phyloP scores from a whole-genome alignment of 1,140 invertebrate genomes.

The Stenopsyche tienmushanensis region DNA sequence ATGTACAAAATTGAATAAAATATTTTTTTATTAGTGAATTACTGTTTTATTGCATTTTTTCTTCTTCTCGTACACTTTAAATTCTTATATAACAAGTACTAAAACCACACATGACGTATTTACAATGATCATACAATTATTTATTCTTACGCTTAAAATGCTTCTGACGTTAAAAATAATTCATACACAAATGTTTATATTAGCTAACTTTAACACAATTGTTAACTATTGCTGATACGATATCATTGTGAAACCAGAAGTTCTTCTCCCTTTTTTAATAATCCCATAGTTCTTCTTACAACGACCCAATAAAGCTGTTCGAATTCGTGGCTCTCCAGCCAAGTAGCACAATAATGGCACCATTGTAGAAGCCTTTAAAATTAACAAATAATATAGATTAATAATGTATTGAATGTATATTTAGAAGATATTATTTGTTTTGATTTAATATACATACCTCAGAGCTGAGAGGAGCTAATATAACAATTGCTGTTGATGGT shows the following conservation, averaged over 20 bases:
- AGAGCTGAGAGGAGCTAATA: conserved; percentile 51
- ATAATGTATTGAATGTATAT: conserved; percentile 12
- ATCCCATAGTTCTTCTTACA: conserved; percentile 53
- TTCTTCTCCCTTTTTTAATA: conserved; percentile 24
- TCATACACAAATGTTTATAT: no score
- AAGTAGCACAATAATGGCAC: conserved; percentile 55
- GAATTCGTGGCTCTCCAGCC: conserved; percentile 48
- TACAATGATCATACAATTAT: no score
- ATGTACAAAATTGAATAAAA: conserved; percentile 36
- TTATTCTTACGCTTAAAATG: no score
- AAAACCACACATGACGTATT: no score
- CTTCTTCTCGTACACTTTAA: no score
- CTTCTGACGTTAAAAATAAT: no score
- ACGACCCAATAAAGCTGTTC: conserved; percentile 52
- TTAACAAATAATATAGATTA: conserved; percentile 1
- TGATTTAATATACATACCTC: conserved; percentile 46
- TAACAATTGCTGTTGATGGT: conserved; percentile 48
- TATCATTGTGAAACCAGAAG: conserved; percentile 18
- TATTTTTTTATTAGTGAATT: conserved; percentile 21
- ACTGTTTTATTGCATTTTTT: conserved; percentile 5
- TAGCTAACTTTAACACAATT: no score
- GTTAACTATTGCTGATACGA: no score
- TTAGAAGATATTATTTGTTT: neutral
- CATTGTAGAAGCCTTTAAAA: conserved; percentile 51
- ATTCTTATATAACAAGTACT: no score